Conservation (phyloP, 2,888 invertebrate species). For the Archips xylosteana region DNA sequence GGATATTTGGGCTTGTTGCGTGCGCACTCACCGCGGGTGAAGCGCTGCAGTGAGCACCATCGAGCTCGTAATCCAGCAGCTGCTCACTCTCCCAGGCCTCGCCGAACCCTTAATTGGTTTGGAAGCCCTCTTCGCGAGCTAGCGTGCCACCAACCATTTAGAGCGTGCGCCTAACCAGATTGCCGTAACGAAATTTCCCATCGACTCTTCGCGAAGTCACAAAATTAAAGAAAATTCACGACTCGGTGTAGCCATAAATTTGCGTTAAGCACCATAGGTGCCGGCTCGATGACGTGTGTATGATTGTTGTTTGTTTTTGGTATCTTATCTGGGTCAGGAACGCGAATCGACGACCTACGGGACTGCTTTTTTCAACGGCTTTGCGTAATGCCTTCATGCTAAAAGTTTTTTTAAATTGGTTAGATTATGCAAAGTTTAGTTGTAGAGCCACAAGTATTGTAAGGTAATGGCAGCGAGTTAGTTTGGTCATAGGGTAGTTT, state of each 20-base stretch:
- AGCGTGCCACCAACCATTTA: constrained; percentile 79
- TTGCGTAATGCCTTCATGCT: background rate
- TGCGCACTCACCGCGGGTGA: constrained; percentile 69
- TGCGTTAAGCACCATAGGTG: constrained; percentile 67
- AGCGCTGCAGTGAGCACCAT: constrained; percentile 79
- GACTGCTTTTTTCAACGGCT: background rate
- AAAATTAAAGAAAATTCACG: constrained; percentile 62
- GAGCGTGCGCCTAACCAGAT: constrained; percentile 81
- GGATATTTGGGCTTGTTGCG: constrained; percentile 56
- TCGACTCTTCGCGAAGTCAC: constrained; percentile 65
- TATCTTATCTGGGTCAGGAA: constrained; percentile 60
- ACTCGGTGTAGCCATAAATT: constrained; percentile 63
- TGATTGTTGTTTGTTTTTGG: constrained; percentile 60
- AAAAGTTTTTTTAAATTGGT: constrained; percentile 54
- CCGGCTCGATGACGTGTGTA: constrained; percentile 60
- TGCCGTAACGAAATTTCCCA: constrained; percentile 80
- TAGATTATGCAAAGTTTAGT: constrained; percentile 62
- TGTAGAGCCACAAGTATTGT: constrained; percentile 53
- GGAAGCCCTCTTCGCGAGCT: constrained; percentile 82
- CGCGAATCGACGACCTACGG: constrained; percentile 40
- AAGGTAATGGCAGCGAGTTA: constrained; percentile 62
- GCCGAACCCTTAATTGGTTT: constrained; percentile 83
- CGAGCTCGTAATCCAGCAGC: constrained; percentile 80
- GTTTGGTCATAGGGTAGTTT: constrained; percentile 78
- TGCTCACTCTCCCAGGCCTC: constrained; percentile 79